Base-by-base conservation (phyloP, 2,888 invertebrate genomes). In the Anaspis maculata region DNA sequence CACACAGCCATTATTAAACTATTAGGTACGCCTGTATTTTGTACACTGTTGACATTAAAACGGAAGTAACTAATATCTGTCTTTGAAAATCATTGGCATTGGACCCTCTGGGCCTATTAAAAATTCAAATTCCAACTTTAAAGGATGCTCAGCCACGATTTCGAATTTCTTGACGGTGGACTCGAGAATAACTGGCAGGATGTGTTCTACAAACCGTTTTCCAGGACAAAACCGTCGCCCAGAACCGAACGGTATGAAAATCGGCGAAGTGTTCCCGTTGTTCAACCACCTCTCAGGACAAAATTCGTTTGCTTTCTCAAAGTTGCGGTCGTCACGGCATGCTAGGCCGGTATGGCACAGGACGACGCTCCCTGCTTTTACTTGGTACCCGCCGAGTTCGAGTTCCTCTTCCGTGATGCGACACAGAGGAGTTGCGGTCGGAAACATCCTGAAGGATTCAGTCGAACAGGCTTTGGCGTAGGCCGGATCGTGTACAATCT, bases 221-320 rank as follows among this genome's bases (percentile, higher is more conserved):
- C 89, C 90, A 0, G 89, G 89, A 57, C 89, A 90, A 65, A 83
- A 82, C 26, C 89, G 71, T 30, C 78, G 73, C 0, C 89, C 89
- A 19, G 77, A 69, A 0, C 89, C 89, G 61, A 89, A 90, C 1
- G 88, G 87, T 4, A 78, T 76, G 1, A 87, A 78, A 28, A 89
- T 65, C 0, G 79, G 70, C 4, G 81, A 75, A 46, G 67, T 25
- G 62, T 66, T 48, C 25, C 72, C 68, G 3, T 72, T 67, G 4
- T 69, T 62, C 13, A 84, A 52, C 89, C 89, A 90, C 23, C 90
- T 71, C 55, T 88, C 87, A 0, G 89, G 89, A 3, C 72, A 59
- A 56, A 79, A 90, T 44, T 77, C 71, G 11, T 67, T 63, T 3
- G 89, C 80, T 24, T 78, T 67, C 53, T 73, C 71, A 61, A 89